These are phyloP conservation scores for Trachelus stipa DNA, from an alignment of 2,888 invertebrate genomes.

Conservation along the genomic window DNA sequence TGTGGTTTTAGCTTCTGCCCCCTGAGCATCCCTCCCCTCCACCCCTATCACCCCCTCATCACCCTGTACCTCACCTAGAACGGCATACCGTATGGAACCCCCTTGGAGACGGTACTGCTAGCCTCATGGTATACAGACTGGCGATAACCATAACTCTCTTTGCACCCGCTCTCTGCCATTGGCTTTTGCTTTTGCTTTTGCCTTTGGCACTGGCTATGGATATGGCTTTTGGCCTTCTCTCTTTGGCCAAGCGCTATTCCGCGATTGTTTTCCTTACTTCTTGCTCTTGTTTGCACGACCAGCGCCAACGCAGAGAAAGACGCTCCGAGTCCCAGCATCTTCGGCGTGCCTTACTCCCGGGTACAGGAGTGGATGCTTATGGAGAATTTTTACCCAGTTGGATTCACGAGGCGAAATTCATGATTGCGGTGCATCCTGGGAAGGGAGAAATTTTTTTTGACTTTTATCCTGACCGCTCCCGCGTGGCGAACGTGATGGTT, in stretches of 20 bases:
- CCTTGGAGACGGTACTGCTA: slow-evolving; percentile 27
- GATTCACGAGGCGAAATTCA: slow-evolving; percentile 51
- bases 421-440: slow-evolving; percentile 43
- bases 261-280: slow-evolving; percentile 45
- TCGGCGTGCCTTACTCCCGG: neutral
- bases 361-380: neutral
- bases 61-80: neutral
- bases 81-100: slow-evolving; percentile 32
- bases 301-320: neutral
- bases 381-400: slow-evolving; percentile 14
- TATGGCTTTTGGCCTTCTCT: slow-evolving; percentile 14
- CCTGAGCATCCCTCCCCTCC: too few relatives aligned
- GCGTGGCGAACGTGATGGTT: too few relatives aligned
- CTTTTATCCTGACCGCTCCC: too few relatives aligned
- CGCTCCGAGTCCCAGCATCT: slow-evolving; percentile 6
- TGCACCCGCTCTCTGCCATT: slow-evolving; percentile 43
- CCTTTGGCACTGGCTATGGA: neutral
- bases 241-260: slow-evolving; percentile 38
- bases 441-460: too few relatives aligned
- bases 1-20: slow-evolving; percentile 9
- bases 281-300: slow-evolving; percentile 33
- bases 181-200: slow-evolving; percentile 25
- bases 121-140: slow-evolving; percentile 43
- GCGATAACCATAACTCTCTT: slow-evolving; percentile 60
- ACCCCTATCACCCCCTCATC: neutral